phyloP scores from a whole-genome alignment of 1,140 invertebrate species.

The Drosophila prosaltans region DNA sequence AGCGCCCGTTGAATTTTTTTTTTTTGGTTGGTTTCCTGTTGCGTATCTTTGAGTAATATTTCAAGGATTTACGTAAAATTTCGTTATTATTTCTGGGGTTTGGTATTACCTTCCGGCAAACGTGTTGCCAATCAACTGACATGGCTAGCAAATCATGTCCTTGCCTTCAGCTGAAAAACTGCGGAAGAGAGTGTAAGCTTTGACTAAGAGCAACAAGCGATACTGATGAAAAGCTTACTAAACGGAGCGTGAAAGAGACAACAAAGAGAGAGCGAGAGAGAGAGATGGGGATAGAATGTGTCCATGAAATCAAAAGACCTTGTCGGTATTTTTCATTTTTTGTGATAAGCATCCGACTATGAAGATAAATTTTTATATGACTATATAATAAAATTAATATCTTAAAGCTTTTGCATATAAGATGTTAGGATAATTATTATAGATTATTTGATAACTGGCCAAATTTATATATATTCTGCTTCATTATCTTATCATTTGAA shows the following conservation, averaged over 20 bases:
- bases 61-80: conserved; percentile 12
- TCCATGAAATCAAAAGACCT: conserved; percentile 40
- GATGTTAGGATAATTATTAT: not conserved
- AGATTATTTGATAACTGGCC: not conserved
- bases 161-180: conserved; percentile 41
- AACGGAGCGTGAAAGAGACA: conserved; percentile 18
- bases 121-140: conserved; percentile 82
- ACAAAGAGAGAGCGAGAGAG: conserved; percentile 26
- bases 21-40: not conserved
- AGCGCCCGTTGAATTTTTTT: not conserved
- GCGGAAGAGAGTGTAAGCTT: conserved; percentile 49
- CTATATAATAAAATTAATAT: not conserved
- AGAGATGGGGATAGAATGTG: conserved; percentile 15
- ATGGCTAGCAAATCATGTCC: conserved; percentile 67
- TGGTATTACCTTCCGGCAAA: conserved; percentile 79
- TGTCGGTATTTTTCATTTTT: conserved; percentile 27
- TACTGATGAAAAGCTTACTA: conserved; percentile 48
- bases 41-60: not conserved
- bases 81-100: conserved; percentile 46
- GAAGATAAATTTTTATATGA: not conserved
- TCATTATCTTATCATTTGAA: not conserved
- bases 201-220: conserved; percentile 50
- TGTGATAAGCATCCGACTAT: conserved; percentile 14
- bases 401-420: not conserved
- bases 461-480: too few relatives aligned